These are phyloP conservation scores for Capromys pilorides DNA, from an alignment of 2,797 vertebrate genomes.

Conservation along the genomic window DNA sequence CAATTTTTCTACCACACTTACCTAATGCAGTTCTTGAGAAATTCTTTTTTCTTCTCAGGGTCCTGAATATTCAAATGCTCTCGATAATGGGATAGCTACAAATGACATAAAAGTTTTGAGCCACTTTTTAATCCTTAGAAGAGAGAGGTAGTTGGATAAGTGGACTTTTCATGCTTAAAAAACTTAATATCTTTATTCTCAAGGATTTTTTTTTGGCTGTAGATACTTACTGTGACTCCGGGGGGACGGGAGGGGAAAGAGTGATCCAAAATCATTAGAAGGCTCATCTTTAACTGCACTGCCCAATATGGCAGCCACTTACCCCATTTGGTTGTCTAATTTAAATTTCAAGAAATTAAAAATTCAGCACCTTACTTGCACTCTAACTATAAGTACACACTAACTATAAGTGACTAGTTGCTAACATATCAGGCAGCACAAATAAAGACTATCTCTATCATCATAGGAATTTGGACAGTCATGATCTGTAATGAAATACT, in stretches of 20 bases:
- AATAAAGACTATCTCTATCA: neutral
- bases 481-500: neutral
- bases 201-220: slow-evolving; percentile 10
- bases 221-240: neutral
- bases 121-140: neutral
- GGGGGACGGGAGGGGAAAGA: neutral
- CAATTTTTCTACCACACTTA: slow-evolving; percentile 80
- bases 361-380: neutral
- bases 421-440: neutral
- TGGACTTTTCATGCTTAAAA: neutral
- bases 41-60: slow-evolving; percentile 92
- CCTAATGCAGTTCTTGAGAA: slow-evolving; percentile 94
- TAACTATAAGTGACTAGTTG: neutral
- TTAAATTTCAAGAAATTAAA: slow-evolving; percentile 30
- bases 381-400: neutral
- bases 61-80: slow-evolving; percentile 92
- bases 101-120: slow-evolving; percentile 27
- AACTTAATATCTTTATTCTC: slow-evolving; percentile 25
- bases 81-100: slow-evolving; percentile 94
- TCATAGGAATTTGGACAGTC: neutral
- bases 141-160: neutral
- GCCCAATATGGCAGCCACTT: neutral
- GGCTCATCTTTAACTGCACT: slow-evolving; percentile 4
- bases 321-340: neutral
- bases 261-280: neutral